phyloP scores from a whole-genome alignment of 2,113 vertebrate species.

The Chlorodrepanis virens region DNA sequence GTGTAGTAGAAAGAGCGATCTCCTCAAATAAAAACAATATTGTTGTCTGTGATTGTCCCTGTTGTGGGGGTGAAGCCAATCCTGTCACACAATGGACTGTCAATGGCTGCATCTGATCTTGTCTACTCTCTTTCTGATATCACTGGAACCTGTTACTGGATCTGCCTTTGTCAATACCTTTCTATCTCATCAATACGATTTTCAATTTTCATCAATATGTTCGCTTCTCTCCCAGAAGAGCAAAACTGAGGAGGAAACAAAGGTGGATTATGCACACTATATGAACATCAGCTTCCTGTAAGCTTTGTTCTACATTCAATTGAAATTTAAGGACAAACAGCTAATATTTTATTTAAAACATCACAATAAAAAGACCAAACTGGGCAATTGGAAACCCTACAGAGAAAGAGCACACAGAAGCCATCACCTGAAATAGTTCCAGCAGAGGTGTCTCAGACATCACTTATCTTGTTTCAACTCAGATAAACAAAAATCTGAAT shows the following conservation, averaged over 20 bases:
- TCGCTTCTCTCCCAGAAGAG: background rate
- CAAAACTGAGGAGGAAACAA: background rate
- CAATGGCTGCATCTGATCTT: fast-evolving
- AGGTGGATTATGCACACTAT: background rate
- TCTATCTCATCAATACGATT: background rate
- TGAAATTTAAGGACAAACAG: background rate
- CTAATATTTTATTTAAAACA: background rate
- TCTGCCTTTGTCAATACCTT: background rate
- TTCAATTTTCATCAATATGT: background rate
- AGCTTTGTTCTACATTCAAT: background rate
- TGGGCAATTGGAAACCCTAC: background rate
- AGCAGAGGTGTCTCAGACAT: background rate
- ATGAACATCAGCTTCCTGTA: background rate
- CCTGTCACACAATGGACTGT: background rate
- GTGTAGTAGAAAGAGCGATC: background rate
- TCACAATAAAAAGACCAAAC: background rate
- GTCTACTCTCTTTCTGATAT: background rate
- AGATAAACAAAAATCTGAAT: background rate
- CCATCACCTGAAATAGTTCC: background rate
- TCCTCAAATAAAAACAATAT: background rate
- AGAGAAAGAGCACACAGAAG: background rate
- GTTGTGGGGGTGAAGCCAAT: background rate
- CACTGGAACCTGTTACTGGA: background rate
- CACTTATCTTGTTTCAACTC: background rate
- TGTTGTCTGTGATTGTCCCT: background rate